Base-by-base conservation (phyloP, 2,888 invertebrate species). In the Ischnura elegans region DNA sequence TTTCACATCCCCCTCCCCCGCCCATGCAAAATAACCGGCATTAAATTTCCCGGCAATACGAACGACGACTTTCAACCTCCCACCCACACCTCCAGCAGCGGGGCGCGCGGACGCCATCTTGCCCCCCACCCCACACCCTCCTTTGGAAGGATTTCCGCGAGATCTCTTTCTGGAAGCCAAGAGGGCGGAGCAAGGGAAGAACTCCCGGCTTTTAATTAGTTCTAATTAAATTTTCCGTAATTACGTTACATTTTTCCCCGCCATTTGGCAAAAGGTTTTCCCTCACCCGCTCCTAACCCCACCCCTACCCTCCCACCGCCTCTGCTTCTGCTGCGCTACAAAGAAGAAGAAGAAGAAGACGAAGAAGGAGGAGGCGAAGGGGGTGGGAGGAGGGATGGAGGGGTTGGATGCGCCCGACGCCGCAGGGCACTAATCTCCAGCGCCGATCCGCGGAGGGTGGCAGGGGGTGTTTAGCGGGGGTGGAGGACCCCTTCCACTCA, bases 161-260 rank as follows among this genome's bases (percentile, higher is more conserved):
- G 43, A 85, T 85, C 85, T 42, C 43, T 6, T 8, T 51, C 42
- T 21, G 85, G 25, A 46, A 25, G 42, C 16, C 85, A 21, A 25
- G 86, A 16, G 3, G 45, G 85, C 8, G 46, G 46, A 2, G n/a
- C 8, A 25, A 29, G 51, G 66, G n/a, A n/a, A n/a, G n/a, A n/a
- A 94, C 93, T 94, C 94, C 94, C 94, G 94, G 95, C 94, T 95
- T 96, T 96, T 95, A 96, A 96, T 96, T 96, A 96, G 95, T 95
- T 95, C 95, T 95, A 96, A 96, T 96, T 96, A 96, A 95, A 95
- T 96, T 96, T 95, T 95, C 95, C 95, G 95, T 95, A 95, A 95
- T 95, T 95, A 95, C 95, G 95, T 95, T 95, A 95, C 95, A 95
- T 95, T 95, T 95, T 95, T 95, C 95, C 95, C 94, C 90, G n/a